Evolutionary conservation across 2,113 vertebrate species (phyloP), one percentile per base, ranked within the genome.

Genomic region (Ageneiosus marmoratus): DNA sequence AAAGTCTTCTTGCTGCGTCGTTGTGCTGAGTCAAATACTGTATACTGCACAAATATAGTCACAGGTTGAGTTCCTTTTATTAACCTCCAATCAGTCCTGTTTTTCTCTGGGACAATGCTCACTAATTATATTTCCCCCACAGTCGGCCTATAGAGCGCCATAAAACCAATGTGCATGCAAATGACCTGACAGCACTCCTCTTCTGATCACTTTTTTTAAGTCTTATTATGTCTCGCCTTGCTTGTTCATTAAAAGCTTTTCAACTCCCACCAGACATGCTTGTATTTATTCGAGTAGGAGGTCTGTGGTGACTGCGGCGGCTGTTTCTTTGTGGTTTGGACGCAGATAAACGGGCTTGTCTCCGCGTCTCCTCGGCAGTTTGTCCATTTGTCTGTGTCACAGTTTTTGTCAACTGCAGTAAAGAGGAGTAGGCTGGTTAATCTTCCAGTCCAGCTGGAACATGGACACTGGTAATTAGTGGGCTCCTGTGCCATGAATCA

Each of bases 401-500:
- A 46, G 4, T 67, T 84, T 75, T 79, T 72, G 83, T 88, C 80
- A 84, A 82, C 74, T 78, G 79, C 85, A 86, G 77, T 77, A 78
- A 75, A 77, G 73, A 62, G 79, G 29, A 32, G 50, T 46, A 58
- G 63, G 55, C 60, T 37, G 77, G 69, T 80, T 85, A 86, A 86
- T 86, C 82, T 84, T 75, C n/a, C 46, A 37, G 53, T 81, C 29
- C 79, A 67, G 85, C 80, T 80, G 60, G 72, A 77, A 77, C 87
- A 62, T 56, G 80, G 69, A 70, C 77, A 62, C 83, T 83, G 77
- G 76, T 80, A 79, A 84, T 85, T 84, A 73, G 77, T 77, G 51
- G 41, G 50, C 48, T 62, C 48, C 58, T 69, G 80, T 15, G 37
- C 80, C 80, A 86, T 88, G 87, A 86, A 88, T 88, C 85, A 85